Evolutionary conservation across 2,797 vertebrate species (phyloP).

Genomic region (Champsocephalus esox): DNA sequence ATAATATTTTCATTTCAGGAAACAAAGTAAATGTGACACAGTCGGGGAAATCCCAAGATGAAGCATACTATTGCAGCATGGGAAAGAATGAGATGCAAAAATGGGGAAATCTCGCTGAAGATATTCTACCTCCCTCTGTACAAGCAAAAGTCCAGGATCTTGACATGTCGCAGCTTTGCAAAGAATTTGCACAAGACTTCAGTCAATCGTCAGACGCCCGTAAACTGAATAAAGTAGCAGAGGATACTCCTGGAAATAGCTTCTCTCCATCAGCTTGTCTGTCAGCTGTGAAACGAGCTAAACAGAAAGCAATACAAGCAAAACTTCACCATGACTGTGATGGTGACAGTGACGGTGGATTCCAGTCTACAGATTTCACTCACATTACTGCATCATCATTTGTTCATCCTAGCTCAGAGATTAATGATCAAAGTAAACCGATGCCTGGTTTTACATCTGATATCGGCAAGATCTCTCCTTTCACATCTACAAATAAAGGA

Average conservation of each 20-base stretch:
- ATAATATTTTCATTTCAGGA: conserved; percentile 56
- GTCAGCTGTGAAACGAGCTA: conserved; percentile 58
- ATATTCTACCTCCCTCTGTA: conserved; percentile 19
- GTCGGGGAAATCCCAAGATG: conserved; percentile 7
- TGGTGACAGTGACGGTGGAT: conserved; percentile 68
- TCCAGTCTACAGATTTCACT: conserved; percentile 61
- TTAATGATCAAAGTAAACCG: conserved; percentile 24
- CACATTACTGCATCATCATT: conserved; percentile 31
- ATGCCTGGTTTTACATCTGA: conserved; percentile 49
- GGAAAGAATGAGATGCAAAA: conserved; percentile 22
- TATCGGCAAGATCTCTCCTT: conserved; percentile 31
- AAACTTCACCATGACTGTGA: conserved; percentile 13
- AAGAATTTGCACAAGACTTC: conserved; percentile 82
- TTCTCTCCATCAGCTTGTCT: conserved; percentile 71
- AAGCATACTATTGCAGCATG: conserved; percentile 13
- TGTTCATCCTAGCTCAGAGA: conserved; percentile 36
- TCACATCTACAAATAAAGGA: conserved; percentile 45
- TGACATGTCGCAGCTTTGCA: conserved; percentile 82
- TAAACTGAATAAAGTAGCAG: conserved; percentile 15
- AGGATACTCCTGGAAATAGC: conserved; percentile 19
- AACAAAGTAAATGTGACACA: conserved; percentile 17
- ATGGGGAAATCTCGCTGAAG: not conserved
- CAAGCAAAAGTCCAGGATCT: conserved; percentile 63
- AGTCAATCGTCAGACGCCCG: conserved; percentile 67
- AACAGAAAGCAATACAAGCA: conserved; percentile 41